Percentiles rank a stretch among this genome's conserved stretches.
Evolutionary conservation across 37 sponge, comb jelly and placozoan genomes (phyloP).

Genomic region (Ephydatia muelleri): DNA sequence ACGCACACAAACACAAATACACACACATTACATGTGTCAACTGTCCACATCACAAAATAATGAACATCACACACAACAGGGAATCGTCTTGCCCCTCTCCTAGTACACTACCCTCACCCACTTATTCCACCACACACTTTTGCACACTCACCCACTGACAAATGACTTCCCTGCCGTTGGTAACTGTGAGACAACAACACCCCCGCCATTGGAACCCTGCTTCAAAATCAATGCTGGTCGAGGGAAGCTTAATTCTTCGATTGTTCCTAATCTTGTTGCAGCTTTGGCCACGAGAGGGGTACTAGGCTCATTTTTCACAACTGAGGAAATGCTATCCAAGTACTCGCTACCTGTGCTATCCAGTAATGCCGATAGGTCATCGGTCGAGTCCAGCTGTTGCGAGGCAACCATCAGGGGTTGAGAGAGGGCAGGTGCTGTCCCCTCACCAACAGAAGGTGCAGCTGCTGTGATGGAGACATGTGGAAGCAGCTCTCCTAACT

Average conservation of each 20-base stretch:
- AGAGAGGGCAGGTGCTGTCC: no score
- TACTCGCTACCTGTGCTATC: background rate
- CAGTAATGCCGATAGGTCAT: constrained; percentile 12
- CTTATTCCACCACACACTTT: no score
- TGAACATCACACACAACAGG: no score
- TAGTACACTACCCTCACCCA: no score
- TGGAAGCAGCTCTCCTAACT: background rate
- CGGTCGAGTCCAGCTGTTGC: background rate
- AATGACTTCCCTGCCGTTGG: no score
- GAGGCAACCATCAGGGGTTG: background rate
- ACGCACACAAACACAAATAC: no score
- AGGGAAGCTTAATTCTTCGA: background rate
- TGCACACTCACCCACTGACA: no score
- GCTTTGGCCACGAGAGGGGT: background rate
- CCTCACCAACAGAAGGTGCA: no score
- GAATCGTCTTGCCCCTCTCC: no score
- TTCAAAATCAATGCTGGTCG: background rate
- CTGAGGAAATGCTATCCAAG: background rate
- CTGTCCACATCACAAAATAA: no score
- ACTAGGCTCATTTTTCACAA: background rate
- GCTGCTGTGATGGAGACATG: background rate
- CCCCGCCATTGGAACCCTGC: background rate
- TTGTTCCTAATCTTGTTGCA: background rate
- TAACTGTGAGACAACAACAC: background rate
- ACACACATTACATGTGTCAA: no score